These are phyloP conservation scores for Neosalanx taihuensis DNA, from an alignment of 2,797 vertebrate species.

Conservation along the genomic window DNA sequence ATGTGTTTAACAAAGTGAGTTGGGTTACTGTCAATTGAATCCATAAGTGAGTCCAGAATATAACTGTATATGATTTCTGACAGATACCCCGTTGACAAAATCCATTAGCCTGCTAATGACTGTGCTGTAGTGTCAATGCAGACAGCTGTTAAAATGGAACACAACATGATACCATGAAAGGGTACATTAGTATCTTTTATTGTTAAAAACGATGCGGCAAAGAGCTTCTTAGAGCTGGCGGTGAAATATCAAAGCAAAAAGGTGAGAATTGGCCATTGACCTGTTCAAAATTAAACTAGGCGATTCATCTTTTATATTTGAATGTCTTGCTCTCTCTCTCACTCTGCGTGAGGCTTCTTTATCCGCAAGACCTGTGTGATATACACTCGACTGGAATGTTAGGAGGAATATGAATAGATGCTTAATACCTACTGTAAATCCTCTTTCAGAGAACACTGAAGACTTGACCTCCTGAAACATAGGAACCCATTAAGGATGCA, in stretches of 20 bases:
- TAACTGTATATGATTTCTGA: conserved; percentile 62
- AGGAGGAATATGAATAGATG: conserved; percentile 21
- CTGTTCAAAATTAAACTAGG: conserved; percentile 46
- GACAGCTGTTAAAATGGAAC: conserved; percentile 42
- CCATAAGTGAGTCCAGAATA: conserved; percentile 54
- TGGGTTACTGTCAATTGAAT: conserved; percentile 51
- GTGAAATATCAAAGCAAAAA: conserved; percentile 49
- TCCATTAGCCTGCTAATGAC: conserved; percentile 66
- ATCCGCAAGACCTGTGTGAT: conserved; percentile 22
- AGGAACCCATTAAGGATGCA: conserved; percentile 56
- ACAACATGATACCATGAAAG: conserved; percentile 38
- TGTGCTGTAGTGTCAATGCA: conserved; percentile 19
- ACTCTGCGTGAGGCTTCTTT: background rate
- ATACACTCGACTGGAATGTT: conserved; percentile 19
- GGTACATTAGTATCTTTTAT: conserved; percentile 50
- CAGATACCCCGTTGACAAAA: conserved; percentile 61
- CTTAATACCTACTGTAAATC: conserved; percentile 20
- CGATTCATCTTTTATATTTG: conserved; percentile 54
- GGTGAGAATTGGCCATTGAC: conserved; percentile 28
- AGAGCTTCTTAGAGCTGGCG: conserved; percentile 56
- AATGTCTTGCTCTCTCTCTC: conserved; percentile 17
- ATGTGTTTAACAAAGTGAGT: conserved; percentile 44
- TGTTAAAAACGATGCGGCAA: conserved; percentile 51
- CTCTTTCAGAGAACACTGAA: conserved; percentile 34
- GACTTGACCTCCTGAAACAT: conserved; percentile 37